Conservation (phyloP, 2,113 vertebrate genomes). For the Noctilio leporinus region DNA sequence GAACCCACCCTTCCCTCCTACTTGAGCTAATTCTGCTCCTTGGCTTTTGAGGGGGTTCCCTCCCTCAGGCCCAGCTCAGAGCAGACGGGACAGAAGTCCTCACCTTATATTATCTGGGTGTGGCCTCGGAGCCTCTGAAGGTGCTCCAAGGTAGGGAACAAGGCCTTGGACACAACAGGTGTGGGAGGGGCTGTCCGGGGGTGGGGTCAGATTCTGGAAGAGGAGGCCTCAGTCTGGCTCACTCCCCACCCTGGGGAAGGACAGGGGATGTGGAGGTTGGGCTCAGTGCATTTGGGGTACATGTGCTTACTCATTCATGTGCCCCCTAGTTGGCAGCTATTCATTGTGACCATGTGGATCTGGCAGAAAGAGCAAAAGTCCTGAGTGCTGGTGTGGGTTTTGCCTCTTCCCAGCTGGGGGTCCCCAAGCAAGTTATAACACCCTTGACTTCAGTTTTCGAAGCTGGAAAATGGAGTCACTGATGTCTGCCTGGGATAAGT, state of each 20-base stretch:
- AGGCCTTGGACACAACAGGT: fast-evolving
- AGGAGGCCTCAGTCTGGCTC: background rate
- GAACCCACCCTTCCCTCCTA: background rate
- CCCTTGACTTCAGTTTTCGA: background rate
- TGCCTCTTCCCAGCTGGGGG: background rate
- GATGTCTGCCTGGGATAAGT: background rate
- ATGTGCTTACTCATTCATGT: background rate
- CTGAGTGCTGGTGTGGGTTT: background rate
- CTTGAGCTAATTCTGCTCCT: background rate
- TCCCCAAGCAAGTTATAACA: background rate
- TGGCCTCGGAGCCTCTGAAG: background rate
- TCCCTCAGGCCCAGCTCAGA: background rate
- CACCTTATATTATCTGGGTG: background rate
- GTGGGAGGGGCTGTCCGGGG: background rate
- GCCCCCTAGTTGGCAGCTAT: background rate
- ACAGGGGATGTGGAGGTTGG: fast-evolving
- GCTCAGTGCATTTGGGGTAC: background rate
- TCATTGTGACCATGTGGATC: background rate
- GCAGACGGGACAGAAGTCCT: background rate
- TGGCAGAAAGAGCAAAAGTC: background rate
- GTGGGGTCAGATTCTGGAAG: background rate
- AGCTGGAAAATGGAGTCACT: background rate
- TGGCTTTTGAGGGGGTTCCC: background rate
- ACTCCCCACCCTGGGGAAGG: background rate
- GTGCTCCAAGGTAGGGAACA: background rate